Evolutionary conservation across 2,888 invertebrate species (phyloP), one percentile per base, ranked within the genome.

Genomic region (Polylopha cassiicola): DNA sequence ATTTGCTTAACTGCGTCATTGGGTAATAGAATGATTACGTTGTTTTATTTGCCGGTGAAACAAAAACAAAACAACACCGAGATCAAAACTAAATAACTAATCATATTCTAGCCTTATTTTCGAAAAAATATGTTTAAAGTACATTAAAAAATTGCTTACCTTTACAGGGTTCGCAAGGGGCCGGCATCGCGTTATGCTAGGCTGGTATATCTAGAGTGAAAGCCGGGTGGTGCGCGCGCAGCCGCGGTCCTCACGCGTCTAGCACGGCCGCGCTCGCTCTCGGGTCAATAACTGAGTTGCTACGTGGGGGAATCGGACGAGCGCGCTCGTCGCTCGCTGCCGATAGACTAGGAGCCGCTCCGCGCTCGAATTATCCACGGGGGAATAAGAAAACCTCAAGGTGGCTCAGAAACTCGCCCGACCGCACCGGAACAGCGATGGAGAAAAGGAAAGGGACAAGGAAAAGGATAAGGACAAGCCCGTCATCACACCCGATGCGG

Each of bases 201-300:
- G 47, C 51, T 58, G 53, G 58, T 41, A 41, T 41, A 41, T 50
- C 50, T 55, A 50, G 55, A 49, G 51, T 58, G 21, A 18, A 27
- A 29, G 17, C 21, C 18, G 22, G 34, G 37, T 43, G 55, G 58
- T 66, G 73, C 76, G 73, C 77, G 78, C 78, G 73, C 75, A 65
- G 47, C 39, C 53, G 49, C 46, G 42, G 50, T 55, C 45, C 50
- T 46, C 59, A 50, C 47, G 46, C 61, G 47, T 58, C 58, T 54
- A 57, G 55, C 49, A 47, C 47, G 28, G 50, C 37, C 51, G 46
- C 39, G 51, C 44, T 44, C 43, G 39, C 49, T 43, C 52, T 44
- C 76, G 74, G 84, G 81, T 84, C 84, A 81, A 84, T 84, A 84
- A 81, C 84, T 82, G 81, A 69, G 71, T 51, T 58, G 61, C 59